A percentile compares a stretch with the other conserved stretches of the same genome.
Conservation (phyloP, 1,140 invertebrate species). For the Calephelis virginiensis region DNA sequence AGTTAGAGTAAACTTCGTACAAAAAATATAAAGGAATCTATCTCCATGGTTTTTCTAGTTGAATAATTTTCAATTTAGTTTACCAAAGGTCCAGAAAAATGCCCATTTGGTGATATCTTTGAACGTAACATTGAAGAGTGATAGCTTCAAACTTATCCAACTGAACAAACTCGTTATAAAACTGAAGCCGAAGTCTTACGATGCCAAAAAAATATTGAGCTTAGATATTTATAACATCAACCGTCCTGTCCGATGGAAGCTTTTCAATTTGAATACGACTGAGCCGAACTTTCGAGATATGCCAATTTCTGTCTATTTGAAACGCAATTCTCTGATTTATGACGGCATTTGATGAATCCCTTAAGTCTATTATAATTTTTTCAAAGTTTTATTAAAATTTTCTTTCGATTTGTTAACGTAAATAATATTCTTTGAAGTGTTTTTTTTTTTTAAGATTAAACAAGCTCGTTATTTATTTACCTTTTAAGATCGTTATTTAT, state of each 20-base stretch:
- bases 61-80: no score
- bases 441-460: no score
- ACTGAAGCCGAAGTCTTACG: not conserved
- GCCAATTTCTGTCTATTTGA: constrained; percentile 16
- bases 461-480: no score
- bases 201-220: constrained; percentile 6
- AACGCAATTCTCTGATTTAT: constrained; percentile 11
- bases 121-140: constrained; percentile 6
- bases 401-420: not conserved
- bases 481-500: no score
- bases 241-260: constrained; percentile 5
- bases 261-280: constrained; percentile 14
- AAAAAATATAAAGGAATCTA: no score
- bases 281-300: constrained; percentile 8
- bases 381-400: not conserved
- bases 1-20: no score
- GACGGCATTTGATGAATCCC: constrained; percentile 7
- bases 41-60: no score
- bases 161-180: constrained; percentile 8
- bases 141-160: not conserved
- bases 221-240: constrained; percentile 12
- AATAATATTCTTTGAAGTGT: no score
- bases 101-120: not conserved
- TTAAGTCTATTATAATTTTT: constrained; percentile 13
- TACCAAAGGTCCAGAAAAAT: not conserved